A percentile compares a stretch with the other conserved stretches of the same genome.
phyloP scores from a whole-genome alignment of 2,888 invertebrate species.

The Eupithecia subumbrata region DNA sequence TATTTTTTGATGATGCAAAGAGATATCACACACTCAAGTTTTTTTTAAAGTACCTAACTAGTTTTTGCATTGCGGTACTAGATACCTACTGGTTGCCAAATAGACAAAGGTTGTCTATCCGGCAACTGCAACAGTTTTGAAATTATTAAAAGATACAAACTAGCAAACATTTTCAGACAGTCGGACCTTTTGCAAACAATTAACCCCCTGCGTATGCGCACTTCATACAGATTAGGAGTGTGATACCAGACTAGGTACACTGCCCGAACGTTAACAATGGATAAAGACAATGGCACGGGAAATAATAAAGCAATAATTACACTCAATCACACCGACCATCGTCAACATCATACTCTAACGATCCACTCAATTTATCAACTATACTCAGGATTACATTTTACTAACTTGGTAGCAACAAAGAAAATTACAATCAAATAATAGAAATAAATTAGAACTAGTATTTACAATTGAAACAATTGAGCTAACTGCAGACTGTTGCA shows the following conservation, averaged over 20 bases:
- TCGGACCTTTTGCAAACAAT: not conserved
- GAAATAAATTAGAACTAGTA: too few relatives aligned
- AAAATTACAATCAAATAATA: too few relatives aligned
- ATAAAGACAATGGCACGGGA: slow-evolving; percentile 62
- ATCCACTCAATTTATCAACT: not conserved
- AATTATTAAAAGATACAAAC: not conserved
- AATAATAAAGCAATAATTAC: slow-evolving; percentile 59
- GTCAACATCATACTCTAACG: slow-evolving; percentile 8
- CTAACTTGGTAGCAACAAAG: not conserved
- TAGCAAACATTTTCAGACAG: not conserved
- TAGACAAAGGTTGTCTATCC: not conserved
- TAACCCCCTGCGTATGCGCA: not conserved
- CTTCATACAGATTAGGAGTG: not conserved
- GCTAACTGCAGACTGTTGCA: too few relatives aligned
- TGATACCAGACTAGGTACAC: slow-evolving; percentile 5
- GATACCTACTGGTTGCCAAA: not conserved
- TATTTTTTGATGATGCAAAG: not conserved
- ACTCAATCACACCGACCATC: slow-evolving; percentile 38
- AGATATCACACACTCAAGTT: not conserved
- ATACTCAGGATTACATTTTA: not conserved
- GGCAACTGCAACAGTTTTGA: not conserved
- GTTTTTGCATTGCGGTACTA: not conserved
- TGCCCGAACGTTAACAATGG: slow-evolving; percentile 60
- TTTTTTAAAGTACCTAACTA: not conserved
- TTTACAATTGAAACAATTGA: too few relatives aligned